Percentiles rank a stretch among this genome's conserved stretches.
phyloP scores from a whole-genome alignment of 2,797 vertebrate genomes.

The Rhinichthys osculus region DNA sequence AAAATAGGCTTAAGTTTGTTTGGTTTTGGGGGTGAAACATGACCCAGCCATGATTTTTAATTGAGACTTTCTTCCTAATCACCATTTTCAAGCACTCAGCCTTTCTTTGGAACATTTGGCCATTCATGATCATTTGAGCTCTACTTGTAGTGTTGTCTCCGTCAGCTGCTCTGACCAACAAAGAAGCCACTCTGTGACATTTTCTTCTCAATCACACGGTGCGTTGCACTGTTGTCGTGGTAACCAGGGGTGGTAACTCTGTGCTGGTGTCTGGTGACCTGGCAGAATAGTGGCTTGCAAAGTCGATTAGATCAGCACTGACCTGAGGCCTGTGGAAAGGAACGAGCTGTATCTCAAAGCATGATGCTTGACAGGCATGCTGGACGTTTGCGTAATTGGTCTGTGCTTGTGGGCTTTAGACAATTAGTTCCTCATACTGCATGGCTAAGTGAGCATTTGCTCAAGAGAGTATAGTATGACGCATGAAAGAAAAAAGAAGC shows the following conservation, averaged over 20 bases:
- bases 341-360: slow-evolving; percentile 3
- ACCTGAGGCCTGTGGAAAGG: slow-evolving; percentile 26
- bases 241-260: slow-evolving; percentile 52
- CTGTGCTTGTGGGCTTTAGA: slow-evolving; percentile 21
- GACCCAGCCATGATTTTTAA: slow-evolving; percentile 2
- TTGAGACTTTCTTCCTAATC: slow-evolving; percentile 23
- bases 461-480: slow-evolving; percentile 4
- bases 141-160: slow-evolving; percentile 38
- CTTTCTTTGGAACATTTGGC: not conserved
- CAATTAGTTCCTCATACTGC: slow-evolving; percentile 25
- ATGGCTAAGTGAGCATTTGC: slow-evolving; percentile 22
- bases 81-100: not conserved
- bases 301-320: slow-evolving; percentile 26
- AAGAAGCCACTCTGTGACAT: slow-evolving; percentile 38
- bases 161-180: slow-evolving; percentile 14
- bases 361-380: slow-evolving; percentile 1
- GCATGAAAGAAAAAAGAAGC: slow-evolving; percentile 27
- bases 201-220: slow-evolving; percentile 33
- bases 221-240: slow-evolving; percentile 61
- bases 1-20: not conserved
- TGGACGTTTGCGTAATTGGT: slow-evolving; percentile 27
- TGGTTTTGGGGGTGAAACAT: not conserved
- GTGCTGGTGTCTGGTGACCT: slow-evolving; percentile 57
- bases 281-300: slow-evolving; percentile 10
- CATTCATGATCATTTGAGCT: slow-evolving; percentile 10